Evolutionary conservation across 2,888 invertebrate species (phyloP).

Genomic region (Tetranychus truncatus): DNA sequence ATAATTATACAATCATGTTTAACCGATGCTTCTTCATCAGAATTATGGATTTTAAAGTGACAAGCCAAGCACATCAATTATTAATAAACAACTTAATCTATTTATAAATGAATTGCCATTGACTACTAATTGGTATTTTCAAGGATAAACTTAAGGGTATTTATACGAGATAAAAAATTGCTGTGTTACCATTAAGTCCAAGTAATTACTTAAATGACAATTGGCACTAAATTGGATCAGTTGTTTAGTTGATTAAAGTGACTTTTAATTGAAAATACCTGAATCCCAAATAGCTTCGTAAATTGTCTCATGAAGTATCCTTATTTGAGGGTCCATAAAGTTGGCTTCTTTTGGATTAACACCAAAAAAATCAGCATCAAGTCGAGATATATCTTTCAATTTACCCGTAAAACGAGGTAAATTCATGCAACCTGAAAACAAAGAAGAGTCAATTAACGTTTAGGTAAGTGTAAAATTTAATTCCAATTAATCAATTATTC

Average conservation of each 20-base stretch:
- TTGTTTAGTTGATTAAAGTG: background rate
- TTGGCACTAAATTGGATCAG: too few species aligned
- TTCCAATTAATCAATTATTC: too few species aligned
- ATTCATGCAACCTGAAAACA: background rate
- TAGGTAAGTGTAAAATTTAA: background rate
- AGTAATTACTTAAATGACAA: too few species aligned
- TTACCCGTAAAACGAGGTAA: slow-evolving; percentile 13
- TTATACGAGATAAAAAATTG: too few species aligned
- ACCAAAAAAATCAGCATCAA: slow-evolving; percentile 72
- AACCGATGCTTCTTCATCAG: too few species aligned
- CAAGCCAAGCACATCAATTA: too few species aligned
- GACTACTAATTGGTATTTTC: background rate
- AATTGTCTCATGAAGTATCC: slow-evolving; percentile 67
- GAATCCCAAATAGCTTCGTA: slow-evolving; percentile 79
- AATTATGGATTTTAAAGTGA: too few species aligned
- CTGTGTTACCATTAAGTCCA: too few species aligned
- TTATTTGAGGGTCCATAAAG: slow-evolving; percentile 74
- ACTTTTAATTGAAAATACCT: slow-evolving; percentile 33
- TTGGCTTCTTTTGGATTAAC: slow-evolving; percentile 73
- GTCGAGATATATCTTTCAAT: slow-evolving; percentile 53
- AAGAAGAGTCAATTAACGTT: background rate
- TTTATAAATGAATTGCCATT: background rate
- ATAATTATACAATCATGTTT: too few species aligned
- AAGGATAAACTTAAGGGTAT: too few species aligned
- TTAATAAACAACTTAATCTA: background rate